Evolutionary conservation across 2,888 invertebrate genomes (phyloP).

Genomic region (Cacoxenus indagator): DNA sequence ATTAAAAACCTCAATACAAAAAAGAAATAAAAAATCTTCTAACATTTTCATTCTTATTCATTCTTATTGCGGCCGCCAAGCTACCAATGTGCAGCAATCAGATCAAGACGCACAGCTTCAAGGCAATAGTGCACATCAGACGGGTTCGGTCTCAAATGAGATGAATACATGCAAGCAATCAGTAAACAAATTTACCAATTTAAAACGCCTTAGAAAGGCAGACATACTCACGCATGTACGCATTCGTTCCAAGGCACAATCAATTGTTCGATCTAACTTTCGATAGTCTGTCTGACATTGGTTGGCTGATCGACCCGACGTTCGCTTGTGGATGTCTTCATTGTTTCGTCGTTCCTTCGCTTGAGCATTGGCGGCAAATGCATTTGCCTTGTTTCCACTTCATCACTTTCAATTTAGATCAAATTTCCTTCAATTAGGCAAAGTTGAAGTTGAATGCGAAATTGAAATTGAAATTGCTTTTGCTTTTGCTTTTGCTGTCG

Average conservation of each 20-base stretch:
- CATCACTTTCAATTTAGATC: constrained; percentile 46
- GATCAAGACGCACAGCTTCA: background rate
- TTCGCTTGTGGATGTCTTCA: background rate
- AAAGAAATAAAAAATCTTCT: too few species aligned
- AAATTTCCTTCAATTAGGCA: constrained; percentile 12
- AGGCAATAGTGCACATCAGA: background rate
- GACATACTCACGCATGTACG: background rate
- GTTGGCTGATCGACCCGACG: background rate
- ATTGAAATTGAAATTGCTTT: background rate
- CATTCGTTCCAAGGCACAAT: too few species aligned
- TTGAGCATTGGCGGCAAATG: background rate
- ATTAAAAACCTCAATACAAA: too few species aligned
- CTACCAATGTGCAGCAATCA: background rate
- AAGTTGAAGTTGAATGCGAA: background rate
- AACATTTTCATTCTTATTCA: too few species aligned
- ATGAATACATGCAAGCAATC: constrained; percentile 11
- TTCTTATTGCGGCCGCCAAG: background rate
- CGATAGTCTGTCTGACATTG: too few species aligned
- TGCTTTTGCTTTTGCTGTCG: constrained; percentile 12
- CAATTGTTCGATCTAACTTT: too few species aligned
- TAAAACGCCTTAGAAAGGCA: constrained; percentile 11
- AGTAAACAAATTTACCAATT: constrained; percentile 20
- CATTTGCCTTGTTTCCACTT: constrained; percentile 35
- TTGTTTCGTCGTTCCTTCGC: background rate
- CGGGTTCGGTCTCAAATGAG: background rate